phyloP scores from a whole-genome alignment of 2,888 invertebrate species.

The Drymonia ruficornis region DNA sequence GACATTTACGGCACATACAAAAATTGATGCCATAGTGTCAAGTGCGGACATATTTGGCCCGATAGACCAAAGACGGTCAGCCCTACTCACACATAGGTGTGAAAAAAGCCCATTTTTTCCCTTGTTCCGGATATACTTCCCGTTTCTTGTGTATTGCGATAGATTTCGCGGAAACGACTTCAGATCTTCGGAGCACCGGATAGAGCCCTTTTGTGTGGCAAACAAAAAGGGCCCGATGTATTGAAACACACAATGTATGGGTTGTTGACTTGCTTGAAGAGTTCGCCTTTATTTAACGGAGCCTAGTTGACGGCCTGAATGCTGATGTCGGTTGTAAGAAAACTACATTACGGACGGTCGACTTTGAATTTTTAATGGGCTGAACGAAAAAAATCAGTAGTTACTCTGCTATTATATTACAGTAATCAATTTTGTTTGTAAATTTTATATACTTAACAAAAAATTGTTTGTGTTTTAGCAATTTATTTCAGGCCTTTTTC shows the following conservation, averaged over 20 bases:
- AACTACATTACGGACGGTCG: conserved; percentile 49
- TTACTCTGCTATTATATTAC: too few species aligned
- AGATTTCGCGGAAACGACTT: conserved; percentile 77
- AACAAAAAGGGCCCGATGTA: conserved; percentile 62
- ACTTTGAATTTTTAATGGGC: conserved; percentile 52
- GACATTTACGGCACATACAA: neutral
- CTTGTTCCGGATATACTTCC: conserved; percentile 82
- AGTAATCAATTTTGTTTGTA: conserved; percentile 4
- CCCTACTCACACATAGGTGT: conserved; percentile 54
- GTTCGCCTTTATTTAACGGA: conserved; percentile 62
- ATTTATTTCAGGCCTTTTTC: too few species aligned
- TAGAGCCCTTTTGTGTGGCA: conserved; percentile 77
- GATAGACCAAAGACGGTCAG: conserved; percentile 34
- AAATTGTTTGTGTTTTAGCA: too few species aligned
- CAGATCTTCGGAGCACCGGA: conserved; percentile 71
- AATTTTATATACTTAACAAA: too few species aligned
- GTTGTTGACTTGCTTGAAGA: conserved; percentile 70
- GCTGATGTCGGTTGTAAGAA: conserved; percentile 56
- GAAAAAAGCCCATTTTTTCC: conserved; percentile 66
- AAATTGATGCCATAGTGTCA: conserved; percentile 14
- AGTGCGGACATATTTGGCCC: conserved; percentile 6
- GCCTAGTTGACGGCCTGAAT: conserved; percentile 50
- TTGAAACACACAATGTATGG: conserved; percentile 52
- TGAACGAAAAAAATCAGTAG: conserved; percentile 39
- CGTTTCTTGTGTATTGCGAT: conserved; percentile 78